Percentiles rank a stretch among this genome's conserved stretches.
phyloP scores from a whole-genome alignment of 2,113 vertebrate species.

The Triplophysa siluroides region DNA sequence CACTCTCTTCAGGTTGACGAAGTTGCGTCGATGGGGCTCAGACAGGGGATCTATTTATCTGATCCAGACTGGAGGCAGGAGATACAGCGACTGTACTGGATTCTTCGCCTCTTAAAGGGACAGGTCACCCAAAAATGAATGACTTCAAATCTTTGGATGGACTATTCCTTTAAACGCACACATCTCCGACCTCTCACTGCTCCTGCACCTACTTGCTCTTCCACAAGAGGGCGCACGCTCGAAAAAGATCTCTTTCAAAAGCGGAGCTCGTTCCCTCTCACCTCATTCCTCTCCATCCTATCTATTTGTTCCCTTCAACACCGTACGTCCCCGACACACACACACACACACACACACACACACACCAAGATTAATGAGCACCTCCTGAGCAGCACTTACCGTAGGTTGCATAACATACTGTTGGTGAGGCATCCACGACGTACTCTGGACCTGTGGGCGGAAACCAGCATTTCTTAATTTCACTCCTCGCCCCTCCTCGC shows the following conservation, averaged over 20 bases:
- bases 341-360: conserved; percentile 40
- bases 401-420: conserved; percentile 99
- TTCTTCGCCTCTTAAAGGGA: not conserved
- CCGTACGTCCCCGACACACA: not conserved
- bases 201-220: not conserved
- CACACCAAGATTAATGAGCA: conserved; percentile 36
- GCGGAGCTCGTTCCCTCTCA: conserved; percentile 29
- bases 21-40: conserved; percentile 27
- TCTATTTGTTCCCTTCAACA: not conserved
- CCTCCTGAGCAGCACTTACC: conserved; percentile 83
- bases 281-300: conserved; percentile 23
- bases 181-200: not conserved
- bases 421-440: conserved; percentile 99
- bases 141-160: too few species aligned
- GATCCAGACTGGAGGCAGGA: conserved; percentile 18
- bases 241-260: conserved; percentile 10
- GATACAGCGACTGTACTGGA: not conserved
- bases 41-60: conserved; percentile 20
- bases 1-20: not conserved
- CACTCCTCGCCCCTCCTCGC: conserved; percentile 35
- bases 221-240: conserved; percentile 42
- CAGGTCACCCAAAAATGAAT: conserved; percentile 5
- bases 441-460: conserved; percentile 92
- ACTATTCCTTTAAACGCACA: not conserved
- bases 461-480: conserved; percentile 52